These are phyloP conservation scores for Penaeus monodon DNA, from an alignment of 2,888 invertebrate species.

Conservation along the genomic window DNA sequence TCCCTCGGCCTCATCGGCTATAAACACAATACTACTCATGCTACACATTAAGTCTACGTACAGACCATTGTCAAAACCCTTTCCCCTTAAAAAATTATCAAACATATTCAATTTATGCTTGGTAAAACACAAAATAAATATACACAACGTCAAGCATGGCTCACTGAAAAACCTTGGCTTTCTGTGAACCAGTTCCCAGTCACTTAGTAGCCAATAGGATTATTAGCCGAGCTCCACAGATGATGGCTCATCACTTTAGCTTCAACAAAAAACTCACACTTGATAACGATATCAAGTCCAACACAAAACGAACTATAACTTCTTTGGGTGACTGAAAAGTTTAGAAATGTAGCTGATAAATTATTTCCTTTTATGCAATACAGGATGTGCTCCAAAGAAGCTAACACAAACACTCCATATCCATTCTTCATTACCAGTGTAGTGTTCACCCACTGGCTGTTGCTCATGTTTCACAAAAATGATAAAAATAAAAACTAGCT, in stretches of 20 bases:
- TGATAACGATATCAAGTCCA: constrained; percentile 58
- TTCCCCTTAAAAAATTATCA: constrained; percentile 53
- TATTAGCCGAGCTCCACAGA: constrained; percentile 44
- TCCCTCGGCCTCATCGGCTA: constrained; percentile 52
- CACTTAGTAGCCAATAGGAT: constrained; percentile 25
- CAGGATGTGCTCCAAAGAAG: constrained; percentile 51
- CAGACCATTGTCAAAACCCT: constrained; percentile 54
- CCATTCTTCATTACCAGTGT: constrained; percentile 24
- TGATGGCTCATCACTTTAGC: constrained; percentile 35
- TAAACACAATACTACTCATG: constrained; percentile 61
- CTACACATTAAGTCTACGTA: constrained; percentile 58
- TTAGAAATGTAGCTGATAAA: constrained; percentile 44
- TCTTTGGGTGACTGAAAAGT: constrained; percentile 55
- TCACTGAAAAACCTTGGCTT: constrained; percentile 30
- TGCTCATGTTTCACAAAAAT: constrained; percentile 27
- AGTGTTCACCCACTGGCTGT: constrained; percentile 14
- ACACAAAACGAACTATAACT: constrained; percentile 58
- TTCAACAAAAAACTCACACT: constrained; percentile 53
- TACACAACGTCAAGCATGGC: constrained; percentile 48
- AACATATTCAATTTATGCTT: constrained; percentile 46
- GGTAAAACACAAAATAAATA: constrained; percentile 59
- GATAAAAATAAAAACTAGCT: constrained; percentile 27
- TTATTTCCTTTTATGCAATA: constrained; percentile 43
- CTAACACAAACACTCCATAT: constrained; percentile 28
- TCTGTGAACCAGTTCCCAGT: constrained; percentile 30